Base-by-base conservation (phyloP, 2,888 invertebrate genomes). In the Caenorhabditis doughertyi region DNA sequence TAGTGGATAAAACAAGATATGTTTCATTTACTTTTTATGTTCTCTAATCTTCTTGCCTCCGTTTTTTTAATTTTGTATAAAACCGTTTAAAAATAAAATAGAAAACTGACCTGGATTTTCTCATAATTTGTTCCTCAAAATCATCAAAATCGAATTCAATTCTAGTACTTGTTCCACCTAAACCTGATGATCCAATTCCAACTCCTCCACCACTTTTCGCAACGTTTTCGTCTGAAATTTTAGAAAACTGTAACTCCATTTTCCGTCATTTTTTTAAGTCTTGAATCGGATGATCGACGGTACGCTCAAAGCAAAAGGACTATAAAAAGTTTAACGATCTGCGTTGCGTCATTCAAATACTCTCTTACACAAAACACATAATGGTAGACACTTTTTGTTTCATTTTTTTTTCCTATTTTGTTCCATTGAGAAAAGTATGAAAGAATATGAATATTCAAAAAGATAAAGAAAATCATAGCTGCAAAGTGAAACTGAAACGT, bases 141-240 rank as follows among this genome's bases (percentile, higher is more conserved):
- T 81, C 76, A 64, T 81, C 81, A 51, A 81, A 76, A 71, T 81
- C 81, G 51, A 81, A 67, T 65, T 76, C 71, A 35, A 81, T 71
- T 21, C 81, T 65, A 32, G 72, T 76, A 44, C 25, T 60, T 39
- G 5, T 21, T 8, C 71, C 65, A 13, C 60, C 60, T 32, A 23
- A 68, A 39, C 53, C 55, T 3, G 47, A 27, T 11, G 62, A 39
- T 25, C 7, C n/a, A 27, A 23, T 21, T 21, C 25, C 51, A 51
- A 47, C 53, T 18, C 29, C 55, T 21, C 47, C 44, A 68, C 42
- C 39, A 13, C 29, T 47, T 42, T 39, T 47, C 29, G 42, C 55
- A 39, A 27, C 53, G 49, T 42, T 29, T 58, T 67, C 74, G 74
- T 67, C 74, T 76, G 74, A 76, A 74, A 76, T 11, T 32, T 27